Evolutionary conservation across 2,797 vertebrate genomes (phyloP), one percentile per base, ranked within the genome.

Genomic region (Sebastes diploproa): DNA sequence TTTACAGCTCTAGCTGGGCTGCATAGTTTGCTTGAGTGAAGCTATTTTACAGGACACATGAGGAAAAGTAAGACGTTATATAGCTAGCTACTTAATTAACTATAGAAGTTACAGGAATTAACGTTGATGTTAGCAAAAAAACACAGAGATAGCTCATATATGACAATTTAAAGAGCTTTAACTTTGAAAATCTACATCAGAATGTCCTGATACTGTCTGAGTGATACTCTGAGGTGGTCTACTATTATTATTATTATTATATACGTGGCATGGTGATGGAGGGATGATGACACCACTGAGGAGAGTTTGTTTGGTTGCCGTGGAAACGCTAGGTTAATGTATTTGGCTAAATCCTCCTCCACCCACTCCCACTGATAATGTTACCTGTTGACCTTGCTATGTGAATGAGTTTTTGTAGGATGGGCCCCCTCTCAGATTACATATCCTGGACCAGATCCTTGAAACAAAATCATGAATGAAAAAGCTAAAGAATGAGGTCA

Each of bases 391-490:
- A 20, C 5, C 13, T 25, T 59, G 22, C 11, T 55, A 18, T 61
- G 12, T 78, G 54, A 73, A 58, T 71, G 58, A 2, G 16, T 2
- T 4, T 34, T 5, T 62, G 5, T 67, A 20, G 72, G 62, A 55
- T 34, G 46, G 20, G 22, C 10, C 2, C 14, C 46, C 3, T 56
- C 20, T 75, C 74, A 73, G 11, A 25, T 80, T 80, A 52, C 54
- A 79, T 11, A 65, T 90, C 86, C 83, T 84, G 75, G 34, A 72
- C 9, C 13, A 42, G 12, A 59, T 88, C 80, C 72, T 60, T 52
- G 65, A 75, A 9, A 63, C 12, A 36, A 11, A 34, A 11, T 60
- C 22, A 46, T 50, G 16, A 60, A 11, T 29, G 32, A 68, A n/a
- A 42, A 20, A 42, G 9, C 25, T 29, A 3, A 54, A 7, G 8